Percentiles rank a stretch among this genome's conserved stretches.
These are phyloP conservation scores for Anthopleura xanthogrammica DNA, from an alignment of 92 coral and sea anemone species.

Conservation along the genomic window DNA sequence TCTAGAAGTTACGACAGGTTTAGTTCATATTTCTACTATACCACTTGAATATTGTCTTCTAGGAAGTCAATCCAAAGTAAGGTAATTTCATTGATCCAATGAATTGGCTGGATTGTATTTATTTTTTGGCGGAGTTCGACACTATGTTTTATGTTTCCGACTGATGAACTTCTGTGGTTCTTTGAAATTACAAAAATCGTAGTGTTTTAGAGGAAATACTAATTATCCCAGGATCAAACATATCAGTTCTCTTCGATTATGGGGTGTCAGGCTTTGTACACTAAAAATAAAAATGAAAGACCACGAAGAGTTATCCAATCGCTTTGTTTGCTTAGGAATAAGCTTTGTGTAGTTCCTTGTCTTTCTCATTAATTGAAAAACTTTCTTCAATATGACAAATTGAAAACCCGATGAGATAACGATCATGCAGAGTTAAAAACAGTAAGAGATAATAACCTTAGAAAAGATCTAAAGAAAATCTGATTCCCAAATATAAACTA, in stretches of 20 bases:
- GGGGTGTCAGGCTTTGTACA: not conserved
- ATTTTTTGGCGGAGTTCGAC: not conserved
- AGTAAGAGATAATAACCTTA: not conserved
- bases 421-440: not conserved
- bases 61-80: not conserved
- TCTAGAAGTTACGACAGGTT: not conserved
- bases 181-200: not conserved
- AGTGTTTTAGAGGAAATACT: not conserved
- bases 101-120: not conserved
- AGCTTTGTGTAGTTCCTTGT: not conserved
- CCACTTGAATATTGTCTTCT: not conserved
- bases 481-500: not conserved
- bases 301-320: not conserved
- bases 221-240: slow-evolving; percentile 29
- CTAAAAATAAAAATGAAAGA: not conserved
- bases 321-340: not conserved
- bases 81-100: not conserved
- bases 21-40: not conserved
- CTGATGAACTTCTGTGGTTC: not conserved
- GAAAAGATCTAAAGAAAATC: not conserved
- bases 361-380: slow-evolving; percentile 12
- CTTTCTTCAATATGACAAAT: slow-evolving; percentile 1
- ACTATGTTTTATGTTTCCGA: not conserved
- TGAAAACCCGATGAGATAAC: not conserved
- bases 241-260: slow-evolving; percentile 13